phyloP scores from a whole-genome alignment of 2,888 invertebrate species.

The Parnassius smintheus region DNA sequence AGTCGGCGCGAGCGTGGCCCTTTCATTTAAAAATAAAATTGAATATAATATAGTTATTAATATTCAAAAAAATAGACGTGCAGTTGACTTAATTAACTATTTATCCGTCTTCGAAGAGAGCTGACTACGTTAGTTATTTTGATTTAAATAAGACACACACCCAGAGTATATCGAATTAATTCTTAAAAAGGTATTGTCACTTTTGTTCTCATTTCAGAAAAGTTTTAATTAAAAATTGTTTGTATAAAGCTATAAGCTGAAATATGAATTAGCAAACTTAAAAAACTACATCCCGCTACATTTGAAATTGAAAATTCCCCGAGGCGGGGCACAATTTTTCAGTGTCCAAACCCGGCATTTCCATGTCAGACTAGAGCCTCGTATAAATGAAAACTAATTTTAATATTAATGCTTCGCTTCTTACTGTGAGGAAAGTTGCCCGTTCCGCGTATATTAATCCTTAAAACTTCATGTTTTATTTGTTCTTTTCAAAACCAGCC shows the following conservation, averaged over 20 bases:
- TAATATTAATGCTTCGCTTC: constrained; percentile 58
- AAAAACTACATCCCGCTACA: constrained; percentile 16
- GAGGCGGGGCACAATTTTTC: constrained; percentile 54
- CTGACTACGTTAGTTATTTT: no score
- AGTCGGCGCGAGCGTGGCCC: no score
- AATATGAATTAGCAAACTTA: constrained; percentile 21
- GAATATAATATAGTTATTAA: no score
- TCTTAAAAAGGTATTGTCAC: background rate
- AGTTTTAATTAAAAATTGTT: background rate
- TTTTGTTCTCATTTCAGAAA: background rate
- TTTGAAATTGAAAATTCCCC: constrained; percentile 48
- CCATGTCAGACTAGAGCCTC: constrained; percentile 48
- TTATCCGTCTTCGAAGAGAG: no score
- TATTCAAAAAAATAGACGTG: no score
- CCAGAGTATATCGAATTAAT: no score
- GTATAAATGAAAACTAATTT: constrained; percentile 70
- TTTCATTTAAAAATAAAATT: no score
- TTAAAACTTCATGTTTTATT: constrained; percentile 12
- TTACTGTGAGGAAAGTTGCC: constrained; percentile 30
- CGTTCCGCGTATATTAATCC: constrained; percentile 27
- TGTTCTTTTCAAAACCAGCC: constrained; percentile 11
- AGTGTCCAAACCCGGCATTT: constrained; percentile 51
- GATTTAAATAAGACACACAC: no score
- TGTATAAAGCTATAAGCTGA: constrained; percentile 16
- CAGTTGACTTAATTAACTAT: no score